These are phyloP conservation scores for Neuroterus valhalla DNA, from an alignment of 1,140 invertebrate species.

Conservation along the genomic window DNA sequence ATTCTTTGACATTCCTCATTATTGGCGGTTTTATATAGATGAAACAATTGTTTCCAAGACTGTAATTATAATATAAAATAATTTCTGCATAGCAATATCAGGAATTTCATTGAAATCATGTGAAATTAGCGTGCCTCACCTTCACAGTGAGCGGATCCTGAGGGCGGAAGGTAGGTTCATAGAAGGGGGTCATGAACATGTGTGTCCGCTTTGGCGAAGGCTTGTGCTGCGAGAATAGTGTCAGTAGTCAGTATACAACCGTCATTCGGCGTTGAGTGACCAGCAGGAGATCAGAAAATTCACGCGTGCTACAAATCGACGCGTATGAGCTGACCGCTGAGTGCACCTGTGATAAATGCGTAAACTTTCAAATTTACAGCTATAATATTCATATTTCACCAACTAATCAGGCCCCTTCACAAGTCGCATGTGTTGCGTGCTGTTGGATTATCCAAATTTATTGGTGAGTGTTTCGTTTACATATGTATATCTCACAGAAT, in stretches of 20 bases:
- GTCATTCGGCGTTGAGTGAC: neutral
- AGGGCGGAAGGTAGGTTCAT: neutral
- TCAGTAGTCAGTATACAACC: constrained; percentile 8
- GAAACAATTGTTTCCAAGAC: neutral
- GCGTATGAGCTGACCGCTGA: neutral
- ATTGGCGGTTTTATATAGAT: too few species aligned
- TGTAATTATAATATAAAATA: neutral
- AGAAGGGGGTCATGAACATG: constrained; percentile 22
- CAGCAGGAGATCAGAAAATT: neutral
- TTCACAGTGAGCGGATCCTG: constrained; percentile 3
- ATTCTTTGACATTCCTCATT: too few species aligned
- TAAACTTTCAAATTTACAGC: neutral
- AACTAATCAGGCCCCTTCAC: too few species aligned
- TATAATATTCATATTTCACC: neutral
- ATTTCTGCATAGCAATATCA: neutral
- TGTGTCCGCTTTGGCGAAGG: neutral
- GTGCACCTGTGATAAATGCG: neutral
- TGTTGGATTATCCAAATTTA: neutral
- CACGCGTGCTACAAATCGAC: neutral
- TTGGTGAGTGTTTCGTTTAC: neutral
- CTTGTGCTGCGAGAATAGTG: neutral
- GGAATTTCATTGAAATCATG: neutral
- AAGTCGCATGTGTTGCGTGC: neutral
- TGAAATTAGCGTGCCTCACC: neutral
- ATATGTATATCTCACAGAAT: too few species aligned